Base-by-base conservation (phyloP, 2,113 vertebrate species). In the Lampris megalopsis region DNA sequence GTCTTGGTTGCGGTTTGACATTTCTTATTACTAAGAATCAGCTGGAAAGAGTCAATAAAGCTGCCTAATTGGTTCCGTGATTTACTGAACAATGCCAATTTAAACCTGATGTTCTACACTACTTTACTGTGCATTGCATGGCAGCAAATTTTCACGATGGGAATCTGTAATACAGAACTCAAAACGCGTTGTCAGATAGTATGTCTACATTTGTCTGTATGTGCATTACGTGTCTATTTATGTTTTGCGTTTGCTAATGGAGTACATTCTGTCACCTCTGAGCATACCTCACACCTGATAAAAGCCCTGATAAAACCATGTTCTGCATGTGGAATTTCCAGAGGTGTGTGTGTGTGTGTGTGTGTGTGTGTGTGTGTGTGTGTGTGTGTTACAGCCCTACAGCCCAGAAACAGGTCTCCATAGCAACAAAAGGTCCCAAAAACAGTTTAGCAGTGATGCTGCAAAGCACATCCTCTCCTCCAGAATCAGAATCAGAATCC, bases 251-350 rank as follows among this genome's bases (percentile, higher is more conserved):
- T 4, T 47, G 9, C 13, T 5, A 71, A 48, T 24, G 9, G 1
- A 56, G 82, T 1, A 37, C 80, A 80, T 52, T 57, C 67, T 9
- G 61, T 72, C 86, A 73, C 83, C 83, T 85, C 64, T 0, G 1
- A 1, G 52, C 81, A 83, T 77, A 62, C 64, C 77, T 68, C 69
- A 84, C 89, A 86, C 81, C 83, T 85, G 85, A 91, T 63, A 91
- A 79, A 47, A 50, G 70, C 11, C 10, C 0, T 45, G 77, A 89
- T 80, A 88, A 41, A 45, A 58, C 50, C 35, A 24, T 54, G 69
- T 10, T 47, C 40, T 69, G 56, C 1, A 63, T 64, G 60, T 64
- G 49, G 5, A 63, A 42, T 7, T 45, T n/a, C 24, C 13, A 45
- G 61, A 42, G 36, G n/a, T 47, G 9, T 11, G 10, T 56, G 0